Evolutionary conservation across 2,888 invertebrate genomes (phyloP), one percentile per base, ranked within the genome.

Genomic region (Sphecodes monilicornis): DNA sequence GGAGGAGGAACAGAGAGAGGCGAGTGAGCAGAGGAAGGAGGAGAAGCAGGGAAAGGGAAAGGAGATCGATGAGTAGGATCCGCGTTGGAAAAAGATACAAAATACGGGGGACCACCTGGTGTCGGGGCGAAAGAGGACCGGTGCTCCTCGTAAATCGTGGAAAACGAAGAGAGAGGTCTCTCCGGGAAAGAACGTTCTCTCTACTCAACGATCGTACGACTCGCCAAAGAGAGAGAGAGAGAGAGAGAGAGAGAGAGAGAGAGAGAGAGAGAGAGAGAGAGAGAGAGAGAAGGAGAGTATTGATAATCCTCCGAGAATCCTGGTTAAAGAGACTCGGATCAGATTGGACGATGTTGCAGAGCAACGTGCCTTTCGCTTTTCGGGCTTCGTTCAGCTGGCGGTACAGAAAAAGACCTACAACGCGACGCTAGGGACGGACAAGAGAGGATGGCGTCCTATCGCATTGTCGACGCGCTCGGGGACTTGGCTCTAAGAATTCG

Each of bases 31-130:
- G 66, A 32, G 36, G 22, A 32, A 18, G 64, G 29, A 10, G 36
- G 36, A 22, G 66, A 60, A 60, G 66, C 1, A 66, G 66, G 32
- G 36, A 66, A 66, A 66, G 66, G 36, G 36, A 66, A 66, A 22
- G 66, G 66, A 36, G 66, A 85, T 86, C 86, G 76, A 86, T 82
- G 76, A 29, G 32, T 50, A 70, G 74, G 73, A 86, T 78, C 29
- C 41, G 16, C 16, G 70, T 10, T 22, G 36, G 68, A 68, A 39
- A 68, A 36, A 68, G 68, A 39, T 39, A 68, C 68, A 39, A 66
- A 68, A 68, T 68, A 68, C 68, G n/a, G 13, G 36, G 68, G 68
- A 68, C 68, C 68, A 68, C 39, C 39, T 68, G 68, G 68, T 68
- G 68, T 39, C 68, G 50, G 43, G 4, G 22, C 11, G 50, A 60